Evolutionary conservation across 2,888 invertebrate species (phyloP).

Genomic region (Heterodera filipjevi): DNA sequence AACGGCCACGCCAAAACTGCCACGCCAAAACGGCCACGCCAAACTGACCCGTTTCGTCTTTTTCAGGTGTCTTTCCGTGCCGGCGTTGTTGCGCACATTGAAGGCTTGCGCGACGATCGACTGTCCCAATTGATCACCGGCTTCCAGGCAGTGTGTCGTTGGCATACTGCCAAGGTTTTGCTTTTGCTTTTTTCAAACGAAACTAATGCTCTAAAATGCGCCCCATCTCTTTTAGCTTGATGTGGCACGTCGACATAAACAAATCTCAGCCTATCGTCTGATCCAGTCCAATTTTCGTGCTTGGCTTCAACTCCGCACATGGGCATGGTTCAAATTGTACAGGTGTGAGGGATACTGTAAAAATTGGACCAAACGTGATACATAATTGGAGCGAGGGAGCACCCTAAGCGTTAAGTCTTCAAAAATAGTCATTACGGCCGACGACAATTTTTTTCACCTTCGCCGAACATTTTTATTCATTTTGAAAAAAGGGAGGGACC

Average conservation of each 20-base stretch:
- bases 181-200: not conserved
- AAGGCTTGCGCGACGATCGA: constrained; percentile 99
- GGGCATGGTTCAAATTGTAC: constrained; percentile 68
- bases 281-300: constrained; percentile 60
- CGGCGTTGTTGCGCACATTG: constrained; percentile 99
- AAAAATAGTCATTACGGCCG: too few relatives aligned
- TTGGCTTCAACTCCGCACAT: constrained; percentile 59
- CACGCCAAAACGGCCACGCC: too few relatives aligned
- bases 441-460: too few relatives aligned
- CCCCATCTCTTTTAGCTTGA: constrained; percentile 32
- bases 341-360: not conserved
- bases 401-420: too few relatives aligned
- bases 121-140: constrained; percentile 91
- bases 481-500: too few relatives aligned
- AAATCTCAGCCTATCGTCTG: constrained; percentile 70
- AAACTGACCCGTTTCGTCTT: too few relatives aligned
- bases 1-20: too few relatives aligned
- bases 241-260: constrained; percentile 49
- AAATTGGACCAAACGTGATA: too few relatives aligned
- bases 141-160: constrained; percentile 68
- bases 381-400: too few relatives aligned
- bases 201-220: not conserved
- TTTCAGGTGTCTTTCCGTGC: constrained; percentile 72
- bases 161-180: constrained; percentile 50
- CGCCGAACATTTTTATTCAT: too few relatives aligned